Conservation (phyloP, 2,797 vertebrate species). For the Agapornis canus region DNA sequence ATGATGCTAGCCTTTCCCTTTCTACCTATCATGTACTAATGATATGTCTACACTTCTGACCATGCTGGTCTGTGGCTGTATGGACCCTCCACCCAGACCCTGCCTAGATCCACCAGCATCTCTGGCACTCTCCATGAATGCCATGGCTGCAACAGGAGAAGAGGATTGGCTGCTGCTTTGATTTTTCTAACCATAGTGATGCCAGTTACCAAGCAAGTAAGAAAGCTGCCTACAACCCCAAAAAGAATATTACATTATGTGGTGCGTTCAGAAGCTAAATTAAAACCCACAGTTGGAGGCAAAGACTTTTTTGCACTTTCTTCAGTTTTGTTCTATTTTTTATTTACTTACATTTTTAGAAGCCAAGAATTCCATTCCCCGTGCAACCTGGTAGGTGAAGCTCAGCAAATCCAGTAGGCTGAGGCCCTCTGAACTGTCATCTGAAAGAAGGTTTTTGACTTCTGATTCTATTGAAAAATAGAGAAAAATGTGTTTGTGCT, state of each 20-base stretch:
- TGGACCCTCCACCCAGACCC: not conserved
- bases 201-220: not conserved
- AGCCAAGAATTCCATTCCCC: constrained; percentile 97
- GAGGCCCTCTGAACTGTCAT: constrained; percentile 88
- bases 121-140: not conserved
- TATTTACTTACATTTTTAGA: constrained; percentile 93
- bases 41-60: not conserved
- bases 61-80: not conserved
- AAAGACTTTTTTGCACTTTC: not conserved
- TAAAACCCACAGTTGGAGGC: not conserved
- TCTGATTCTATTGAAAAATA: constrained; percentile 80
- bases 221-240: not conserved
- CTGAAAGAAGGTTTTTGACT: constrained; percentile 88
- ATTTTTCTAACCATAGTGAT: not conserved
- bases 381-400: constrained; percentile 96
- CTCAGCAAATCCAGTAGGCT: constrained; percentile 92
- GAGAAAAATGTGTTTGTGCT: not conserved
- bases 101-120: not conserved
- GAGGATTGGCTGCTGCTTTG: not conserved
- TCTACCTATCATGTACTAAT: not conserved
- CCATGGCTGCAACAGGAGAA: not conserved
- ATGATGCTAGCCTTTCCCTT: not conserved
- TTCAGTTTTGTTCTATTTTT: not conserved
- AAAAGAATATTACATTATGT: not conserved
- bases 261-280: not conserved